A percentile compares a stretch with the other conserved stretches of the same genome.
Evolutionary conservation across 2,797 vertebrate genomes (phyloP).

Genomic region (Thamnophis elegans): DNA sequence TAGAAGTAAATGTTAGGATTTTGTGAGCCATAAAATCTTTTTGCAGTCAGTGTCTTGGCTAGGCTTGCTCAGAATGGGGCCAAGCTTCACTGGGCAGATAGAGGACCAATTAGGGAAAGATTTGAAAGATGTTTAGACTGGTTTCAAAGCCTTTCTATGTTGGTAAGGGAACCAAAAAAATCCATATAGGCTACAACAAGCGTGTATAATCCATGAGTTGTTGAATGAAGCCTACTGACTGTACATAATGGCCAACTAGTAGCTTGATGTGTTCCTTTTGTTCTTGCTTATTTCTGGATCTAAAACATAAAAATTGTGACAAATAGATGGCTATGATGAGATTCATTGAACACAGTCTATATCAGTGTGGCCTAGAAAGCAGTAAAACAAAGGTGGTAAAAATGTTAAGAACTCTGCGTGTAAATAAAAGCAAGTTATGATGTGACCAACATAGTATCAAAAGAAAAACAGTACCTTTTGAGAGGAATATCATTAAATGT

Average conservation of each 20-base stretch:
- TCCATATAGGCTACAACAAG: background rate
- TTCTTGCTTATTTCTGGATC: background rate
- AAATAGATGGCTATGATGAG: background rate
- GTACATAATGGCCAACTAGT: background rate
- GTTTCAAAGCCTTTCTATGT: background rate
- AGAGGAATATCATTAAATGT: background rate
- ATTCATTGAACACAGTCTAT: background rate
- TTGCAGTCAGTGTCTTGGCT: slow-evolving; percentile 27
- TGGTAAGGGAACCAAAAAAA: background rate
- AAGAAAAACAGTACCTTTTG: background rate
- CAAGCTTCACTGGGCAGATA: background rate
- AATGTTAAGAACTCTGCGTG: background rate
- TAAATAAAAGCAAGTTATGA: background rate
- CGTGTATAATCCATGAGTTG: background rate
- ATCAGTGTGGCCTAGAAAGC: background rate
- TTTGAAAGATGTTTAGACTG: background rate
- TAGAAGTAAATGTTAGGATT: slow-evolving; percentile 33
- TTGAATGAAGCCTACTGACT: background rate
- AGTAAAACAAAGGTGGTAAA: background rate
- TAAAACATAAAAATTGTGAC: background rate
- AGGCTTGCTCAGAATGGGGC: background rate
- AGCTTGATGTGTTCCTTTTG: background rate
- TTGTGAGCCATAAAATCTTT: slow-evolving; percentile 17
- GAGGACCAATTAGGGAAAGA: slow-evolving; percentile 34
- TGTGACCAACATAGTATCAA: background rate